These are phyloP conservation scores for Ametastegia equiseti DNA, from an alignment of 2,888 invertebrate genomes.

Conservation along the genomic window DNA sequence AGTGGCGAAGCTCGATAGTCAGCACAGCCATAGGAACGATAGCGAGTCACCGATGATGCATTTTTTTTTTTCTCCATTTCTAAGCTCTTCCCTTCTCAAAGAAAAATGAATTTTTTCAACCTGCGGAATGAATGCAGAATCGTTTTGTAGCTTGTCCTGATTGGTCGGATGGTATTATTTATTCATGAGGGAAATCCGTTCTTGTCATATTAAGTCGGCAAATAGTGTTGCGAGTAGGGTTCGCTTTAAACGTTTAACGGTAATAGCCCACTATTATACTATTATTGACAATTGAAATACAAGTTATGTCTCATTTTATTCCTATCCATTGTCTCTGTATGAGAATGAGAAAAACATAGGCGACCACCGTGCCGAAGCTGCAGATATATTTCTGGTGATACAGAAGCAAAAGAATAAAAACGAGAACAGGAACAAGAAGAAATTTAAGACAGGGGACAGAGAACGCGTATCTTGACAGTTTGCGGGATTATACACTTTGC, in stretches of 20 bases:
- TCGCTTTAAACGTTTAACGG: constrained; percentile 35
- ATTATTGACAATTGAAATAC: constrained; percentile 41
- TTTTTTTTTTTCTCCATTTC: background rate
- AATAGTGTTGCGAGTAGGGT: constrained; percentile 31
- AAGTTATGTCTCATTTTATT: constrained; percentile 37
- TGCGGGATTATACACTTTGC: constrained; percentile 22
- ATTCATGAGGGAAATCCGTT: constrained; percentile 31
- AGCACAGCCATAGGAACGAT: background rate
- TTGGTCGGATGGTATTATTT: background rate
- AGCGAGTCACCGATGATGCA: background rate
- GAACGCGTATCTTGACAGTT: background rate
- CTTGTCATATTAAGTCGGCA: background rate
- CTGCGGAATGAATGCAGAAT: background rate
- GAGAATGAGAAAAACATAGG: constrained; percentile 16
- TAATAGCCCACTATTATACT: constrained; percentile 24
- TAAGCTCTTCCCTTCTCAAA: no score
- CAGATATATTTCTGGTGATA: background rate
- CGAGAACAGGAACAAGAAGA: no score
- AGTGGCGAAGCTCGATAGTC: constrained; percentile 27
- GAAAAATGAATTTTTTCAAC: background rate
- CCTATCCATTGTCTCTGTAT: constrained; percentile 16
- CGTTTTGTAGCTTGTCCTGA: background rate
- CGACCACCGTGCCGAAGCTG: background rate
- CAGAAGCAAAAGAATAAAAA: no score
- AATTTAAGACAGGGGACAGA: constrained; percentile 2